Conservation (phyloP, 2,797 vertebrate genomes). For the Hyperoplus lanceolatus region DNA sequence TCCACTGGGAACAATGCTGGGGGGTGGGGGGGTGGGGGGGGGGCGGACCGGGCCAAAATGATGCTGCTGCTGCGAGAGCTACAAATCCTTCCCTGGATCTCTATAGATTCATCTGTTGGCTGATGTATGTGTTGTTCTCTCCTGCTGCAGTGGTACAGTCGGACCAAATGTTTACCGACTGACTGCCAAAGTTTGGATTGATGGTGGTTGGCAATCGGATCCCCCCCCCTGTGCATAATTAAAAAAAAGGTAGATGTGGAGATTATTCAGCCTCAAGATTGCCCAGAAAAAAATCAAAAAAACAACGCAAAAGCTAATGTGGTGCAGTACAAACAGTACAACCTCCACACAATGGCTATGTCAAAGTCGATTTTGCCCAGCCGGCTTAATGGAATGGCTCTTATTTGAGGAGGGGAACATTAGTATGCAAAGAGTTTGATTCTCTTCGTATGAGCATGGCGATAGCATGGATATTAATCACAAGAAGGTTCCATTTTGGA, state of each 20-base stretch:
- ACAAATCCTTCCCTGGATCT: not conserved
- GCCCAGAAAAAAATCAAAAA: not conserved
- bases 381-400: too few species aligned
- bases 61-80: not conserved
- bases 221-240: too few species aligned
- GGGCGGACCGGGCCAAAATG: not conserved
- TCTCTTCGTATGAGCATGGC: not conserved
- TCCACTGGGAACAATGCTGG: not conserved
- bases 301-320: not conserved
- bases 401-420: not conserved
- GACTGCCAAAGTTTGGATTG: constrained; percentile 4
- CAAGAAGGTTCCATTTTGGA: not conserved
- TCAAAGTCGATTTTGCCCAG: too few species aligned
- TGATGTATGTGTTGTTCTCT: not conserved
- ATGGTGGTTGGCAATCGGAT: not conserved
- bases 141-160: not conserved
- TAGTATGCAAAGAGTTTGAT: not conserved
- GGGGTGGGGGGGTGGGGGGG: not conserved
- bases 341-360: not conserved
- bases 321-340: not conserved
- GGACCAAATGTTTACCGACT: constrained; percentile 2
- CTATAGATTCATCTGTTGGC: not conserved
- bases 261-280: too few species aligned
- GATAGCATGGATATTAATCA: not conserved
- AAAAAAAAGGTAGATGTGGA: too few species aligned